phyloP scores from a whole-genome alignment of 2,797 vertebrate species.

The Momotus momota region DNA sequence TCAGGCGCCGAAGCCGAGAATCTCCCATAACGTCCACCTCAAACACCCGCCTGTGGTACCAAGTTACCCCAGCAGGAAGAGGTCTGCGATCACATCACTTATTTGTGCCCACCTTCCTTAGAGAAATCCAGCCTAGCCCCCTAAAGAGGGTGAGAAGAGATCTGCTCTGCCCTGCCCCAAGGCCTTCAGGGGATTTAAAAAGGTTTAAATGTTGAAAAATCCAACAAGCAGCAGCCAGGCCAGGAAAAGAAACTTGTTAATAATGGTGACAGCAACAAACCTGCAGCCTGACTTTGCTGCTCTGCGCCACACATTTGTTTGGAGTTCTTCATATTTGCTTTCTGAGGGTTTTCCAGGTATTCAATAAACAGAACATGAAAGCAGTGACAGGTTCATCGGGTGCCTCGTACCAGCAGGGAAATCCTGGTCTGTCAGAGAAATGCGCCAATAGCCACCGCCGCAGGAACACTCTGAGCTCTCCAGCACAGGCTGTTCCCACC shows the following conservation, averaged over 20 bases:
- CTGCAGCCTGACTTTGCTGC: background rate
- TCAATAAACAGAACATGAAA: background rate
- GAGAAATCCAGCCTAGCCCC: background rate
- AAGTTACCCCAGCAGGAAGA: background rate
- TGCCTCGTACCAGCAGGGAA: background rate
- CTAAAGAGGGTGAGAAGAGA: background rate
- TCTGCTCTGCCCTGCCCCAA: background rate
- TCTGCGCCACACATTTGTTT: background rate
- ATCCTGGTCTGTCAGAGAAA: background rate
- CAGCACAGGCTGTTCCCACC: background rate
- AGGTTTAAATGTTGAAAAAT: background rate
- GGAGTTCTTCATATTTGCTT: slow-evolving; percentile 27
- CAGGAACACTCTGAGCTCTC: background rate
- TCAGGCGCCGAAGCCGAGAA: rapidly evolving
- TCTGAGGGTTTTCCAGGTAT: background rate
- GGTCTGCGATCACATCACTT: background rate
- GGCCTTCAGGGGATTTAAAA: background rate
- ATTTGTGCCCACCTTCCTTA: background rate
- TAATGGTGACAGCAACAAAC: background rate
- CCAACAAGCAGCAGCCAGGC: background rate
- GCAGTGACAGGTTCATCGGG: background rate
- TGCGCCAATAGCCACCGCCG: rapidly evolving
- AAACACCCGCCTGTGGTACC: background rate
- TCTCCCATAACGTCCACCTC: background rate
- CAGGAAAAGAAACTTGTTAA: background rate